Percentiles rank a stretch among this genome's conserved stretches.
Conservation (phyloP, 2,797 vertebrate species). For the Oreochromis grahami region DNA sequence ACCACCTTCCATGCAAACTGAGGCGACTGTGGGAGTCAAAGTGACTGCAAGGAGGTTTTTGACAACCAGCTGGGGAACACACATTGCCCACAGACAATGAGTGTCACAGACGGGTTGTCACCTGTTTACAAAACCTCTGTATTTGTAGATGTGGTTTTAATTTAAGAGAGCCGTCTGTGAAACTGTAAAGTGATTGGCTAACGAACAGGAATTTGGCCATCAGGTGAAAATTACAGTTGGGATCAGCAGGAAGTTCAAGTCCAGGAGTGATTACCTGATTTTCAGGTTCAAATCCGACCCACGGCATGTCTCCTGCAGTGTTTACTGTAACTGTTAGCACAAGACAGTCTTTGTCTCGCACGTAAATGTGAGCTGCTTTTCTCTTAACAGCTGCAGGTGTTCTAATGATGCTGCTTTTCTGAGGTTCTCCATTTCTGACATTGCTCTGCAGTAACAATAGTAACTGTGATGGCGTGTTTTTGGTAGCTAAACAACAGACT, state of each 20-base stretch:
- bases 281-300: not conserved
- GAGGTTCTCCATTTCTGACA: not conserved
- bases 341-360: not conserved
- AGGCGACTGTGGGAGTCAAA: not conserved
- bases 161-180: not conserved
- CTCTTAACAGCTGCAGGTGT: not conserved
- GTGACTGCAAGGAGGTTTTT: not conserved
- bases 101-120: not conserved
- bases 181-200: not conserved
- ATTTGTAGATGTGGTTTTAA: not conserved
- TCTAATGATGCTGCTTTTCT: not conserved
- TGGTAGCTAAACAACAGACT: not conserved
- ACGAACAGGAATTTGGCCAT: not conserved
- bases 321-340: not conserved
- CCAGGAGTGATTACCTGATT: not conserved
- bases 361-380: not conserved
- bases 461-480: not conserved
- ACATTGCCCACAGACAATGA: not conserved
- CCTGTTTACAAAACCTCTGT: not conserved
- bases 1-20: not conserved
- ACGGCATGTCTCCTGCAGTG: not conserved
- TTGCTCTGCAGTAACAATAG: not conserved
- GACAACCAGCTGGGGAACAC: not conserved
- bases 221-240: not conserved
- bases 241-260: not conserved